A percentile compares a stretch with the other conserved stretches of the same genome.
These are phyloP conservation scores for Neopipo cinnamomea DNA, from an alignment of 2,113 vertebrate species.

Conservation along the genomic window DNA sequence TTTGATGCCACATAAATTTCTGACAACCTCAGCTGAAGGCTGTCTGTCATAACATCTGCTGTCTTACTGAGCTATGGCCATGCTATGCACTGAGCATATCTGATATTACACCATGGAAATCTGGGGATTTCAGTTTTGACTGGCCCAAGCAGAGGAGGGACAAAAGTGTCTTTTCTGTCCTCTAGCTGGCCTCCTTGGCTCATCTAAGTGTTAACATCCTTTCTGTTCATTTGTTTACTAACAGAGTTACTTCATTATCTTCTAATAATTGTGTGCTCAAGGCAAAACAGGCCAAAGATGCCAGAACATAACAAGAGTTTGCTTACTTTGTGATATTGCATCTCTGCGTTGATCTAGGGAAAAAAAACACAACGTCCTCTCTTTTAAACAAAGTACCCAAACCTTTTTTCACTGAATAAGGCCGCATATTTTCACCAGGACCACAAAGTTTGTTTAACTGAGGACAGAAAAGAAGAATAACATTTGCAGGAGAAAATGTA, in stretches of 20 bases:
- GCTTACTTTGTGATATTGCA: background rate
- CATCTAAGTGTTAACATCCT: background rate
- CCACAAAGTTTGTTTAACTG: background rate
- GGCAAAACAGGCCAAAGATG: background rate
- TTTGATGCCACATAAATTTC: conserved; percentile 50
- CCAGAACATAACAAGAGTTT: background rate
- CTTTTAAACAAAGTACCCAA: background rate
- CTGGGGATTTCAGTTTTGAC: background rate
- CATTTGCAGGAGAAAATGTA: background rate
- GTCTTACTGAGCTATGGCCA: background rate
- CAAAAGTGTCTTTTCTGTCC: background rate
- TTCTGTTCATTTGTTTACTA: background rate
- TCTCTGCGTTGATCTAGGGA: background rate
- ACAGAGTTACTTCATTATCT: background rate
- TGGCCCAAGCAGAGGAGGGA: background rate
- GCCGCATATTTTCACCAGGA: background rate
- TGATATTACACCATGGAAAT: background rate
- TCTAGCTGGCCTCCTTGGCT: background rate
- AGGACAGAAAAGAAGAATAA: background rate
- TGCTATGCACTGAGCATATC: background rate
- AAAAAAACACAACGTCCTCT: background rate
- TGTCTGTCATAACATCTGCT: conserved; percentile 47
- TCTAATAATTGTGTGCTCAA: background rate
- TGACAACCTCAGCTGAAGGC: conserved; percentile 25
- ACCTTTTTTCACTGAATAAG: background rate